A percentile compares a stretch with the other conserved stretches of the same genome.
Evolutionary conservation across 1,140 invertebrate genomes (phyloP).

Genomic region (Plutomurus gul): DNA sequence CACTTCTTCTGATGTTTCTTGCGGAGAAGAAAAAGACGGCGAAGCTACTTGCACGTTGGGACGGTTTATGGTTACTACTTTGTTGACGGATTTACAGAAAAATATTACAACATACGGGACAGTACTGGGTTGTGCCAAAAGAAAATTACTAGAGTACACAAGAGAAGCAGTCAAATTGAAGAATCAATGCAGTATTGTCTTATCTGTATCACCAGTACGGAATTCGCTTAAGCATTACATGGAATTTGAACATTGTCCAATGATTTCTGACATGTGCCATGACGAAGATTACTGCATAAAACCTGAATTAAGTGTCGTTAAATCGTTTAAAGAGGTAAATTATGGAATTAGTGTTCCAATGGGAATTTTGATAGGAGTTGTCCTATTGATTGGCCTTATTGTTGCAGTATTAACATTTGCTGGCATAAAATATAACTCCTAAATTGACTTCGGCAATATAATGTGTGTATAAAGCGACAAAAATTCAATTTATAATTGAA

Average conservation of each 20-base stretch:
- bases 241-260: constrained; percentile 43
- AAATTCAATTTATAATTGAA: too few species aligned
- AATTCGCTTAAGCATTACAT: constrained; percentile 36
- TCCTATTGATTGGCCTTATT: not conserved
- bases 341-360: not conserved
- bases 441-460: not conserved
- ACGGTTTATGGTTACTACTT: constrained; percentile 26
- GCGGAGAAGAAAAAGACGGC: constrained; percentile 1
- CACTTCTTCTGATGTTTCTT: not conserved
- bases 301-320: constrained; percentile 30
- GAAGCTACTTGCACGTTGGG: constrained; percentile 35
- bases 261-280: constrained; percentile 37
- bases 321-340: constrained; percentile 23
- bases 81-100: constrained; percentile 17
- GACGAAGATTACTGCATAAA: constrained; percentile 37
- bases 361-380: not conserved
- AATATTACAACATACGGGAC: constrained; percentile 37
- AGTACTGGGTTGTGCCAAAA: constrained; percentile 39
- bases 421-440: constrained; percentile 30
- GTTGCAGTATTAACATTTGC: constrained; percentile 16
- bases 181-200: constrained; percentile 21
- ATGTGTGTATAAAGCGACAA: too few species aligned
- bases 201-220: not conserved
- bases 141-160: not conserved
- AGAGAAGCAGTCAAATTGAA: not conserved